Percentiles rank a stretch among this genome's conserved stretches.
Evolutionary conservation across 2,888 invertebrate species (phyloP).

Genomic region (Athetis lepigone): DNA sequence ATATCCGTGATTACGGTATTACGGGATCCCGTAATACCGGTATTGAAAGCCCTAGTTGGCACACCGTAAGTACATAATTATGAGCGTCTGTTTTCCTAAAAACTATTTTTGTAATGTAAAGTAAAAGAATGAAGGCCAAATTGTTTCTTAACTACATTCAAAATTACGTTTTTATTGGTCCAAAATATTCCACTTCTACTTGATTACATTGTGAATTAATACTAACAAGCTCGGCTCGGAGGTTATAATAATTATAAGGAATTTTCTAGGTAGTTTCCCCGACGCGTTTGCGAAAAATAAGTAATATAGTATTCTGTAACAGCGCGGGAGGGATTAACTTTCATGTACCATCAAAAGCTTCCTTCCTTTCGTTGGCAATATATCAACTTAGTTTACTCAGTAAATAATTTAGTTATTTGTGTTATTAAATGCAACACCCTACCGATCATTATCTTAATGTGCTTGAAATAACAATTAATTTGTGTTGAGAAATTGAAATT

Average conservation of each 20-base stretch:
- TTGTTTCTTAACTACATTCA: slow-evolving; percentile 2
- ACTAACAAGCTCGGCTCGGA: slow-evolving; percentile 37
- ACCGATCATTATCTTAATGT: slow-evolving; percentile 3
- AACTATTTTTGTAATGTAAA: no score
- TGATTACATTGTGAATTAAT: slow-evolving; percentile 41
- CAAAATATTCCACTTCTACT: slow-evolving; percentile 20
- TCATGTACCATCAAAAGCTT: slow-evolving; percentile 7
- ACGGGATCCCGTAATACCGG: no score
- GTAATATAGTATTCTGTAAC: slow-evolving; percentile 24
- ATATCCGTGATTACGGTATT: no score
- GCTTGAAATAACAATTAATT: not conserved
- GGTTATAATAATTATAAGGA: slow-evolving; percentile 21
- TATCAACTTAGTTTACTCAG: slow-evolving; percentile 21
- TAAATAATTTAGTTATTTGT: slow-evolving; percentile 12
- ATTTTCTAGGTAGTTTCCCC: slow-evolving; percentile 27
- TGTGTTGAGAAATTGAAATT: not conserved
- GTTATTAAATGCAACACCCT: not conserved
- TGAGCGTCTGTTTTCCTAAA: no score
- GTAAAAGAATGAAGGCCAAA: slow-evolving; percentile 8
- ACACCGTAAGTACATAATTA: no score
- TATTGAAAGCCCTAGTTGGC: no score
- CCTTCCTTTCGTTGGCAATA: slow-evolving; percentile 18
- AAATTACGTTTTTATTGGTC: slow-evolving; percentile 24
- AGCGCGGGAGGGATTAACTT: slow-evolving; percentile 15
- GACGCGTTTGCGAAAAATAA: slow-evolving; percentile 23